Evolutionary conservation across 2,113 vertebrate species (phyloP), one percentile per base, ranked within the genome.

Genomic region (Halcyon senegalensis): DNA sequence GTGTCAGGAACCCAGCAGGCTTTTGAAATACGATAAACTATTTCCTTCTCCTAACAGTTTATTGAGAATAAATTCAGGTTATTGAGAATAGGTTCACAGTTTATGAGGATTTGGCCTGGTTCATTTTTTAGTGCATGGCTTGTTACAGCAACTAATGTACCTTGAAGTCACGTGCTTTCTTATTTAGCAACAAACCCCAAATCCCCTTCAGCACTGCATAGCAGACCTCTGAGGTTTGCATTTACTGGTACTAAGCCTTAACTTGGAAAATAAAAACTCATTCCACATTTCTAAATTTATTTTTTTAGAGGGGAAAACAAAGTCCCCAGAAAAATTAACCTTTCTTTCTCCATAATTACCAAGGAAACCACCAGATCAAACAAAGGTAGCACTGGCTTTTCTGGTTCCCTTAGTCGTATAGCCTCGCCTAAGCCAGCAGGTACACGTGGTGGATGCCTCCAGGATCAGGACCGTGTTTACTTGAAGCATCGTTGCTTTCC

Each of bases 381-480:
- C 48, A 50, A 79, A 64, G 1, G 1, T 13, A 37, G 9, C 14
- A 16, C 0, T 1, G 1, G 10, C 13, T 78, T 70, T 87, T 44
- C 56, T 20, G 10, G 41, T 58, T 50, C 18, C 31, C 28, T 46
- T 41, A n/a, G 53, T 74, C 15, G 0, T 24, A 6, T 2, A 24
- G n/a, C 60, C 77, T 80, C 0, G 0, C 50, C 31, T 28, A 28
- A 39, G 56, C 23, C 50, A 39, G 2, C 59, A 44, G n/a, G 25
- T 48, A 17, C 1, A 1, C 0, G 0, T 4, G 9, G 53, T n/a
- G 33, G 11, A 70, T 88, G 31, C 24, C 56, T 58, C 82, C 2
- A 7, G 83, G 20, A 25, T 69, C 48, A 53, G 50, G 87, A 48
- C 66, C 73, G 21, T 1, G 0, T 14, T 44, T 16, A 15, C 2